Base-by-base conservation (phyloP, 30 jellyfish, hydroid and myxozoan genomes). In the Chironex yamaguchii region DNA sequence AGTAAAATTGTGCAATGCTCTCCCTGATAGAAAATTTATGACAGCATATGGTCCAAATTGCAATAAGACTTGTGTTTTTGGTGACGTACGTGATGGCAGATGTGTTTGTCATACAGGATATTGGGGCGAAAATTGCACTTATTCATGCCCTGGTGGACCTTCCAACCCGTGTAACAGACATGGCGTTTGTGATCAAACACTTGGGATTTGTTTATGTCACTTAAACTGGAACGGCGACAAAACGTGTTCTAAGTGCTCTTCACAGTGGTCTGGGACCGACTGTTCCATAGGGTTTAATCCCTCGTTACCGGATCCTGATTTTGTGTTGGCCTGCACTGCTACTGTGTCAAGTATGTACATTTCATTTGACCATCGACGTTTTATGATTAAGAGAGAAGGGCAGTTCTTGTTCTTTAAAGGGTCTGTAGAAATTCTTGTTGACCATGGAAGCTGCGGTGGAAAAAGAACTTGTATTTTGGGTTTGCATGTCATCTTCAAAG, bases 101-200 rank as follows among this genome's bases (percentile, higher is more conserved):
- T 83, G 93, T 42, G 65, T 70, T 4, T 83, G 93, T 28, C 71
- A 21, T 50, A 69, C 70, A 28, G 93, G 93, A 1, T 83, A 83
- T 53, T 83, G 93, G 93, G 93, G 93, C 1, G 36, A 23, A 17
- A 83, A 83, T 31, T 83, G 93, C 70, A 67, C 86, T 17, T n/a
- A 21, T 3, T 72, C 51, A 28, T 83, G 93, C 48, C 93, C 93
- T 21, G 81, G 87, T 3, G 93, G 93, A 1, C 82, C 93, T n/a
- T 33, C 62, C 24, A 52, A 30, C 29, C 87, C 93, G 4, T 83
- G 93, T 69, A 58, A 68, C 33, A 24, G 53, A 25, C 51, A 69
- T 34, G 93, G 93, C 9, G 75, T 83, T 35, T 83, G 93, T 34
- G 31, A 69, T 14, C 82, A 69, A 53, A 74, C 29, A 0, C 52